These are phyloP conservation scores for Coranthus polyacanthus DNA, from an alignment of 2,797 vertebrate genomes.

Conservation along the genomic window DNA sequence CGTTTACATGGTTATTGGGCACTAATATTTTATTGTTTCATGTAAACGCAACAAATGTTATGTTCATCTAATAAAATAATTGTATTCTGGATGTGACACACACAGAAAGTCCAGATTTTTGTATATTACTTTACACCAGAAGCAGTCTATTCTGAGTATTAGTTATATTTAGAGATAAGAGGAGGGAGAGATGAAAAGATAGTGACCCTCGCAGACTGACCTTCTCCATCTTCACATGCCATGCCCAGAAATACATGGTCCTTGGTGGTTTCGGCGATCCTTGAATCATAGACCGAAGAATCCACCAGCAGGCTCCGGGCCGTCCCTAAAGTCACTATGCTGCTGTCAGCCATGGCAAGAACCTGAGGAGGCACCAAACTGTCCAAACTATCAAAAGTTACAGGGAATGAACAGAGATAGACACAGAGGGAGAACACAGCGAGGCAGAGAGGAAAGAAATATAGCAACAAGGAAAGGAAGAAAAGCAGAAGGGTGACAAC, in stretches of 20 bases:
- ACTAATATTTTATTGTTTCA: no score
- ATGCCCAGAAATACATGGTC: constrained; percentile 85
- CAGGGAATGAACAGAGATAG: constrained; percentile 33
- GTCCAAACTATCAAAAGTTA: constrained; percentile 70
- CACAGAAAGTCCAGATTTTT: no score
- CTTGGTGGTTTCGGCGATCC: constrained; percentile 90
- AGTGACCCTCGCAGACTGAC: constrained; percentile 75
- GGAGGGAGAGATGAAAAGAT: not conserved
- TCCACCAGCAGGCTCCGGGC: constrained; percentile 91
- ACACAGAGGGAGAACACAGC: constrained; percentile 33
- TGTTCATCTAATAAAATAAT: no score
- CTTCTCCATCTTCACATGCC: constrained; percentile 85
- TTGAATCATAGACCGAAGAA: constrained; percentile 92
- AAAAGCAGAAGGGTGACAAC: constrained; percentile 45
- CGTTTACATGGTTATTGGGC: no score
- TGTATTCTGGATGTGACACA: no score
- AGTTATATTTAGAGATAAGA: not conserved
- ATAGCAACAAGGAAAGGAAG: constrained; percentile 9
- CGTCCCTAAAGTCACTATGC: constrained; percentile 83
- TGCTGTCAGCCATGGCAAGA: constrained; percentile 91
- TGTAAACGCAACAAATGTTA: no score
- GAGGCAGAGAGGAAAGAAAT: constrained; percentile 30
- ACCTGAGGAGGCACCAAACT: constrained; percentile 66
- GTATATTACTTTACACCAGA: not conserved
- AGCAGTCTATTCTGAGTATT: not conserved